Evolutionary conservation across 2,113 vertebrate genomes (phyloP), one percentile per base, ranked within the genome.

Genomic region (Gavialis gangeticus): DNA sequence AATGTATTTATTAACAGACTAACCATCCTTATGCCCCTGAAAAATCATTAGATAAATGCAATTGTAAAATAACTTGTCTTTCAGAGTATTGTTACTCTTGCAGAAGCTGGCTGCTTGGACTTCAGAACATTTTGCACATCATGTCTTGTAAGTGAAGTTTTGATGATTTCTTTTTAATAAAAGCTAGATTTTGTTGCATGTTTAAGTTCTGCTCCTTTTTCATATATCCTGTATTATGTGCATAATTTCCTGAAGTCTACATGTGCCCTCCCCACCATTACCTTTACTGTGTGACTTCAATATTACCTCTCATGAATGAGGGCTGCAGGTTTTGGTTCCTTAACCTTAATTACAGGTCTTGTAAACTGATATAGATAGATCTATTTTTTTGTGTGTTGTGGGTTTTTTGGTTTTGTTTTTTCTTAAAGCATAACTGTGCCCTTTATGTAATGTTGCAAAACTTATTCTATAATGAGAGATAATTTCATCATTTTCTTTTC

Each of bases 91-190:
- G 92, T 99, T 94, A 96, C 98, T 89, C 98, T 99, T 82, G 99
- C 99, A 90, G 99, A 99, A 97, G 98, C 98, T 1, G 99, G 98
- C 22, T 99, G 97, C 94, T 97, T 99, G 97, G 99, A 99, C 94
- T 98, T 98, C 88, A 98, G 99, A 91, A 98, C 99, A 4, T 99
- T 99, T 97, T 99, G 99, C 97, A 98, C 98, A 1, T 99, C 98
- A 0, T 99, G 99, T 97, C 99, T 99, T 98, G 99, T 99, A 97
- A 98, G 98, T 98, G 37, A 90, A 28, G 71, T n/a, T 94, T 93
- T 92, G 58, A 2, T 89, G 13, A 37, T 78, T 93, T 17, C 7
- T 34, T 73, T 67, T 34, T 83, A 28, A 37, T 91, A 66, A 88
- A 81, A 83, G 58, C 55, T 79, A 57, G 46, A 46, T 46, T 46